Evolutionary conservation across 2,113 vertebrate genomes (phyloP).

Genomic region (Syrrhaptes paradoxus): DNA sequence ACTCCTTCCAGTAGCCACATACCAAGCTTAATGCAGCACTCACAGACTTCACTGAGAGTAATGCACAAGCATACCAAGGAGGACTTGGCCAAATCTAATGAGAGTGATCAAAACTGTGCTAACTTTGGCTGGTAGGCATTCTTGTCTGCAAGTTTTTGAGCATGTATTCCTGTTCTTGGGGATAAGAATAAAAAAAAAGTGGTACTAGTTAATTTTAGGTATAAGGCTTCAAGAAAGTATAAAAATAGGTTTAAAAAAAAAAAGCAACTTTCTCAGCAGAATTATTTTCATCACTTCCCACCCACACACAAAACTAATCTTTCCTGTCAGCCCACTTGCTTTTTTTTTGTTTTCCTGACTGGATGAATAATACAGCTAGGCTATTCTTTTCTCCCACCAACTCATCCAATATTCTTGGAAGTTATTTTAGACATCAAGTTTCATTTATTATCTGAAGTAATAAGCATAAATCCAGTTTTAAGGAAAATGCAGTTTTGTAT

Average conservation of each 20-base stretch:
- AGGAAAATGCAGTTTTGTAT: conserved; percentile 55
- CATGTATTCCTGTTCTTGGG: background rate
- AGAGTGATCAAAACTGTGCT: background rate
- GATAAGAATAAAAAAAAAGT: background rate
- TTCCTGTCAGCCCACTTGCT: conserved; percentile 1
- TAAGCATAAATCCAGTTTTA: conserved; percentile 72
- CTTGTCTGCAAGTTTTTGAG: background rate
- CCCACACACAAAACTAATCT: conserved; percentile 16
- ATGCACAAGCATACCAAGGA: background rate
- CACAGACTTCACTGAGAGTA: background rate
- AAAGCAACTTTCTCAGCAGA: conserved; percentile 8
- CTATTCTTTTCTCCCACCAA: background rate
- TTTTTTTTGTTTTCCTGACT: conserved; percentile 12
- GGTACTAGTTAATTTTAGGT: background rate
- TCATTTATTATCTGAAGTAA: conserved; percentile 49
- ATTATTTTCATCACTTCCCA: conserved; percentile 24
- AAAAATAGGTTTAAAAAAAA: background rate
- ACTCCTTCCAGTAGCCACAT: background rate
- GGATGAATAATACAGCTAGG: background rate
- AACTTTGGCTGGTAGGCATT: background rate
- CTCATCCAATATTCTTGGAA: background rate
- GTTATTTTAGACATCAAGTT: conserved; percentile 35
- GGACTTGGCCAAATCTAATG: background rate
- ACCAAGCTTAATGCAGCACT: background rate
- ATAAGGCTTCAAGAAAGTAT: background rate